Base-by-base conservation (phyloP, 1,140 invertebrate species). In the Vollenhovia emeryi region DNA sequence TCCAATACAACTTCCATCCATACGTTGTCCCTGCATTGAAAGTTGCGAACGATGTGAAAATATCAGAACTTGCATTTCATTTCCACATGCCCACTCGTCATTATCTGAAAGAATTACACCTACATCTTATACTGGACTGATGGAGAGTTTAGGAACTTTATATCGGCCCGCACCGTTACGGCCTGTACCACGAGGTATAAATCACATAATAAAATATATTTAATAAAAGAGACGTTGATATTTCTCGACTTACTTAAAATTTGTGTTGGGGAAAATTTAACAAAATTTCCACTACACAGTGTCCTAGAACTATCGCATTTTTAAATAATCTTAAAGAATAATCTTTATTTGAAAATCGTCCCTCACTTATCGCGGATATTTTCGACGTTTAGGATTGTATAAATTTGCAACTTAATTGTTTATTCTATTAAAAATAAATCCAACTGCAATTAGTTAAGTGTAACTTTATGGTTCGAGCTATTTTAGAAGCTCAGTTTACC, bases 181-280 rank as follows among this genome's bases (percentile, higher is more conserved):
- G 59, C 92, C 93, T 7, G 55, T 92, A 1, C 86, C 91, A 15
- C 89, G 91, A 88, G 88, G 93, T 94, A n/a, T n/a, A 86, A 93
- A 89, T 86, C 8, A n/a, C n/a, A n/a, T 15, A 36, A n/a, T 50
- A n/a, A 68, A 40, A 6, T 57, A 13, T 0, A 45, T 18, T 76
- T 62, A n/a, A n/a, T n/a, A n/a, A n/a, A n/a, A n/a, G n/a, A n/a
- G n/a, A n/a, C n/a, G n/a, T 76, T 62, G 52, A 73, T 60, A 4
- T 73, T 36, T 13, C 3, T 33, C 3, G 6, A 24, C 40, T 73
- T 73, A 15, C 3, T 73, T 6, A 24, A 73, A 71, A 55, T 71
- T 71, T 33, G 18, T 18, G 30, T 48, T 27, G 27, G 15, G n/a
- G 24, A n/a, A 71, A 13, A 55, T 24, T 24, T 36, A 40, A 66